Conservation (phyloP, 2,797 vertebrate species). For the Sebastes taczanowskii region DNA sequence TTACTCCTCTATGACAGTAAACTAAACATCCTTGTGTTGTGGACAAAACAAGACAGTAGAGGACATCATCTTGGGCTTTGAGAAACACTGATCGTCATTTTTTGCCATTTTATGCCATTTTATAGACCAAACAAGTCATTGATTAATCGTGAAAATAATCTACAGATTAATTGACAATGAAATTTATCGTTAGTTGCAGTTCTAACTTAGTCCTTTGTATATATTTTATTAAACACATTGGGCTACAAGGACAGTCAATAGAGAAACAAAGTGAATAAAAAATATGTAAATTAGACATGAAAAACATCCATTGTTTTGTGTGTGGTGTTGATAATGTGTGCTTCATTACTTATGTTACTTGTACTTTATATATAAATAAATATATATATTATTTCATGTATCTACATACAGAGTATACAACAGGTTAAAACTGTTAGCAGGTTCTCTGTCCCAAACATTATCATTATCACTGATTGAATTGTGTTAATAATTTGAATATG, state of each 20-base stretch:
- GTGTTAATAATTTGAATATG: background rate
- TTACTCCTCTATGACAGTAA: fast-evolving
- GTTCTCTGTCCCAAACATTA: background rate
- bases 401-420: background rate
- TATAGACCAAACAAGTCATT: no score
- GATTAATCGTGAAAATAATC: no score
- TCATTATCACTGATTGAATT: background rate
- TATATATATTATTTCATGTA: background rate
- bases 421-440: background rate
- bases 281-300: background rate
- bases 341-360: background rate
- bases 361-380: no score
- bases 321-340: no score
- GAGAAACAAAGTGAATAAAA: background rate
- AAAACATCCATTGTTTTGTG: background rate
- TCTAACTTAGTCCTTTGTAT: background rate
- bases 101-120: no score
- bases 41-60: no score
- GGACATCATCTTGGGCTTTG: no score
- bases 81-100: no score
- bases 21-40: fast-evolving
- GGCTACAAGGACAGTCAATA: background rate
- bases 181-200: fast-evolving
- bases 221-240: background rate
- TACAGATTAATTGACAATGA: no score